phyloP scores from a whole-genome alignment of 2,113 vertebrate genomes.

The Passer montanus region DNA sequence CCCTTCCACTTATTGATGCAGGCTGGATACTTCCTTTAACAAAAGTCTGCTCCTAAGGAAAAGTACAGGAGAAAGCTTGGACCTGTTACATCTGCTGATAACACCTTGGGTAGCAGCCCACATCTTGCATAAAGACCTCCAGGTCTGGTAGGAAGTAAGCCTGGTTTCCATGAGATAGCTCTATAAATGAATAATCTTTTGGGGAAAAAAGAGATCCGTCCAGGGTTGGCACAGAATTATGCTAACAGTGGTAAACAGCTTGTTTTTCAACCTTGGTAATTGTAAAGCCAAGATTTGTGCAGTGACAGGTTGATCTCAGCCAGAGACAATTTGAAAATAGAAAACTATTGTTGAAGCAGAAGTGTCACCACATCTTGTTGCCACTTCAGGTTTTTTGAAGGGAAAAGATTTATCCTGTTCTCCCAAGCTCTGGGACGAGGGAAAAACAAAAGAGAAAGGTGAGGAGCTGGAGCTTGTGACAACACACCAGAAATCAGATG shows the following conservation, averaged over 20 bases:
- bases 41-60: not conserved
- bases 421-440: not conserved
- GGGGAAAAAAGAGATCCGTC: too few species aligned
- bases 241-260: not conserved
- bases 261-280: not conserved
- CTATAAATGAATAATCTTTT: not conserved
- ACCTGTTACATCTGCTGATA: not conserved
- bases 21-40: not conserved
- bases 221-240: not conserved
- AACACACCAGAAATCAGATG: not conserved
- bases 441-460: not conserved
- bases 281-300: not conserved
- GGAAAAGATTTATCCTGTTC: not conserved
- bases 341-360: not conserved
- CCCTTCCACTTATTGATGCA: fast-evolving
- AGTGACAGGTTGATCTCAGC: not conserved
- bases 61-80: not conserved
- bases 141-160: not conserved
- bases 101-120: not conserved
- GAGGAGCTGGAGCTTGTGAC: not conserved
- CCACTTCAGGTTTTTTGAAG: not conserved
- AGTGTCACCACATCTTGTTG: not conserved
- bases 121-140: not conserved
- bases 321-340: not conserved
- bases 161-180: not conserved